phyloP scores from a whole-genome alignment of 2,113 vertebrate genomes.

The Edolisoma coerulescens region DNA sequence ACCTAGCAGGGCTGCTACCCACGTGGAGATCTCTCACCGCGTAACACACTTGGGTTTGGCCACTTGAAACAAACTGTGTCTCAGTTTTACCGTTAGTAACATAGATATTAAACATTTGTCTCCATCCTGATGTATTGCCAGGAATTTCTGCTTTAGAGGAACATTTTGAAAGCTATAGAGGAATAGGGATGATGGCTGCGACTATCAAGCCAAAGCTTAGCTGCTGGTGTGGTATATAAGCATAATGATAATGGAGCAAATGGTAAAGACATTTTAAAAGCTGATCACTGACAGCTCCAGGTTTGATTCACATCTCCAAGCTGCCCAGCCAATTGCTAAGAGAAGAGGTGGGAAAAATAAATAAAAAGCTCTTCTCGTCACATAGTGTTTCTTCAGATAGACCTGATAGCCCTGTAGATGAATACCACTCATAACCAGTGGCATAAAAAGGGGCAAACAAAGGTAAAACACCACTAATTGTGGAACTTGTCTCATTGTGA shows the following conservation, averaged over 20 bases:
- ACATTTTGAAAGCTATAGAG: conserved; percentile 1
- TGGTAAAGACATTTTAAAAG: conserved; percentile 49
- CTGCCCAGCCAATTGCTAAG: conserved; percentile 7
- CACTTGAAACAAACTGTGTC: neutral
- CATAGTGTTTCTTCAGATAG: neutral
- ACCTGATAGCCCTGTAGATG: neutral
- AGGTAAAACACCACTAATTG: neutral
- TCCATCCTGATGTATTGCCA: neutral
- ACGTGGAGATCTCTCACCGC: neutral
- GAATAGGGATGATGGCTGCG: neutral
- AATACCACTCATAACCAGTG: neutral
- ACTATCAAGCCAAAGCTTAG: neutral
- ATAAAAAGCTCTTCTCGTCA: neutral
- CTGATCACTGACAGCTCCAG: conserved; percentile 38
- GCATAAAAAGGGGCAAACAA: neutral
- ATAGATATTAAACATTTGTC: neutral
- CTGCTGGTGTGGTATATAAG: neutral
- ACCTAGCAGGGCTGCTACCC: neutral
- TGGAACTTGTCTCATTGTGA: neutral
- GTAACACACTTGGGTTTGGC: neutral
- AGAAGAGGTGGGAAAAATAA: neutral
- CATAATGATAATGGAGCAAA: conserved; percentile 39
- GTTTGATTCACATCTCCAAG: conserved; percentile 34
- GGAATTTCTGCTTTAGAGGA: neutral
- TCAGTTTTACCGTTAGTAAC: neutral